Conservation (phyloP, 2,888 invertebrate species). For the Eilema griseolum region DNA sequence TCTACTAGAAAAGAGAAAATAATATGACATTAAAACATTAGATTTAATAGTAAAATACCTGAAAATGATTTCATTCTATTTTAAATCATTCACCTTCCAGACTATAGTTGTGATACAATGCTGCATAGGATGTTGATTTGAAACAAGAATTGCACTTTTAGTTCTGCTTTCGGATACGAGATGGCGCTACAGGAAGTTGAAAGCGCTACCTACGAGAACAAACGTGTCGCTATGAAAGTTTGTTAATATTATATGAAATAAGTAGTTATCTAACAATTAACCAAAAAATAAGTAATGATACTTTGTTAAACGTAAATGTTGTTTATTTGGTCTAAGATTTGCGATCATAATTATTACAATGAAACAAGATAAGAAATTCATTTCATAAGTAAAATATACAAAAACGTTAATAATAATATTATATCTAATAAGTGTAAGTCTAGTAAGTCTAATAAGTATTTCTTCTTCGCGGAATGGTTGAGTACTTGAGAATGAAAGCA, state of each 20-base stretch:
- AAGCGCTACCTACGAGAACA: neutral
- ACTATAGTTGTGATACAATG: neutral
- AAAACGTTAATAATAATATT: neutral
- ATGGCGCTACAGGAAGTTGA: constrained; percentile 68
- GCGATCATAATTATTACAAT: neutral
- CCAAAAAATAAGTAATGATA: neutral
- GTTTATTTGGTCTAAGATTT: neutral
- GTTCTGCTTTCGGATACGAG: constrained; percentile 73
- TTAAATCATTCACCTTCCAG: neutral
- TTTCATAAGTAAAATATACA: neutral
- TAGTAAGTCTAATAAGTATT: no score
- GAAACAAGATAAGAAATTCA: neutral
- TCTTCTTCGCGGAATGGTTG: no score
- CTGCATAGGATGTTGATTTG: neutral
- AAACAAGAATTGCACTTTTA: constrained; percentile 52
- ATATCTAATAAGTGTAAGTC: no score
- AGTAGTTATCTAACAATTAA: neutral
- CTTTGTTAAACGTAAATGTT: neutral
- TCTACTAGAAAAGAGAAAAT: neutral
- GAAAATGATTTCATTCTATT: neutral
- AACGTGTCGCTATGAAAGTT: neutral
- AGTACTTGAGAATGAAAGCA: no score
- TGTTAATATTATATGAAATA: neutral
- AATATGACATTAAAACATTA: neutral
- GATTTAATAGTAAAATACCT: neutral